Evolutionary conservation across 2,888 invertebrate species (phyloP), one percentile per base, ranked within the genome.

Genomic region (Fragum fragum): DNA sequence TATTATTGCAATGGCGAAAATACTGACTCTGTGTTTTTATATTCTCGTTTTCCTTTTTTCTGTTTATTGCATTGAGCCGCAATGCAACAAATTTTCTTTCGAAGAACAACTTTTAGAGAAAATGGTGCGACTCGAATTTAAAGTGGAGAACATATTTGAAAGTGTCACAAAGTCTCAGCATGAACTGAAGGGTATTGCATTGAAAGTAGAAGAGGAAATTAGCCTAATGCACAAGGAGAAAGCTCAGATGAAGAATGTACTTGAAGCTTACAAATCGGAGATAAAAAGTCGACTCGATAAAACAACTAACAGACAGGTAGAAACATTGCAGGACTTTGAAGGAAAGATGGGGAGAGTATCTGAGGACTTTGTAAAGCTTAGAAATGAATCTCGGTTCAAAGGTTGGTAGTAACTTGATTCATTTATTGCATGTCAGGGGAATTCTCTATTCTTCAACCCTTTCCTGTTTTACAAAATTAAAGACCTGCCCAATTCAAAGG

Each of bases 1-100:
- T 36, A 9, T 36, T 36, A 36, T 6, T 9, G n/a, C 18, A 47
- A 47, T 47, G 47, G 47, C 47, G 2, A 47, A 47, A 5, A 14
- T 18, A 14, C 3, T 18, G 3, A 3, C 2, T 47, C 6, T 9
- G 39, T 47, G 14, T 18, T 47, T 47, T 16, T 9, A 9, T 18
- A 47, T 47, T 47, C 14, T 47, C 47, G 14, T 9, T 3, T n/a
- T 18, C n/a, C n/a, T 47, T n/a, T 3, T 47, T 47, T 18, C 16
- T 47, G 14, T 47, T n/a, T 29, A 18, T 61, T 5, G 32, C 18
- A 18, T 32, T 7, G 47, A 47, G 16, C 47, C 47, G 2, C 47
- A 47, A 47, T 47, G 47, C 47, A 47, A 47, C 47, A 47, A 47
- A n/a, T 47, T 47, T 47, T 47, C 47, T 47, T 47, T 47, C 47